Evolutionary conservation across 2,888 invertebrate genomes (phyloP).

Genomic region (Cataglyphis rosenhaueri): DNA sequence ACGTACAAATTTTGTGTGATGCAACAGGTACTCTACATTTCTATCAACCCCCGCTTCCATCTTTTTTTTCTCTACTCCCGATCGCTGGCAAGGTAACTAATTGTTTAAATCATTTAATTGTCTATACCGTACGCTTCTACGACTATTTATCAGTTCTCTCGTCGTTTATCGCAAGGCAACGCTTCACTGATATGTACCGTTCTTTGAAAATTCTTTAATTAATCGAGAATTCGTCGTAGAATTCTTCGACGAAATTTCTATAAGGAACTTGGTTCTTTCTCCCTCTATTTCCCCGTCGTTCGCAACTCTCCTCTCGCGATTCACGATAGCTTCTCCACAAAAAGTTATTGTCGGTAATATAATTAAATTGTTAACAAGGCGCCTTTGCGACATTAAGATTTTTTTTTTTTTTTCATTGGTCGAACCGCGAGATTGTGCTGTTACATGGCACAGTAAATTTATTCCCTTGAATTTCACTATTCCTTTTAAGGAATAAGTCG

Average conservation of each 20-base stretch:
- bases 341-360: constrained; percentile 42
- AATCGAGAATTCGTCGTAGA: constrained; percentile 45
- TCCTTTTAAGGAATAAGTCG: not conserved
- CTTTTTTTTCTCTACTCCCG: constrained; percentile 23
- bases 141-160: constrained; percentile 31
- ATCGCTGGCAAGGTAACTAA: constrained; percentile 51
- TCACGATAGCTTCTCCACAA: constrained; percentile 28
- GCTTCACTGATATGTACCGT: constrained; percentile 78
- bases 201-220: constrained; percentile 58
- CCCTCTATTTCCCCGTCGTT: not conserved
- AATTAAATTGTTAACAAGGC: constrained; percentile 46
- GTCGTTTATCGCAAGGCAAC: constrained; percentile 72
- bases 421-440: constrained; percentile 30
- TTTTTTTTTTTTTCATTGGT: not conserved
- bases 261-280: constrained; percentile 45
- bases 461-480: not conserved
- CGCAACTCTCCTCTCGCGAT: constrained; percentile 30
- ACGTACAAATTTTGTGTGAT: constrained; percentile 71
- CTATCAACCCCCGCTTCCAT: constrained; percentile 53
- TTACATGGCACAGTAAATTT: constrained; percentile 3
- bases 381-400: constrained; percentile 1
- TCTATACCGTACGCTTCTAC: constrained; percentile 34
- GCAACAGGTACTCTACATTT: constrained; percentile 78
- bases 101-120: constrained; percentile 45
- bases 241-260: constrained; percentile 13